Conservation (phyloP, 1,140 invertebrate genomes). For the Scylla paramamosain region DNA sequence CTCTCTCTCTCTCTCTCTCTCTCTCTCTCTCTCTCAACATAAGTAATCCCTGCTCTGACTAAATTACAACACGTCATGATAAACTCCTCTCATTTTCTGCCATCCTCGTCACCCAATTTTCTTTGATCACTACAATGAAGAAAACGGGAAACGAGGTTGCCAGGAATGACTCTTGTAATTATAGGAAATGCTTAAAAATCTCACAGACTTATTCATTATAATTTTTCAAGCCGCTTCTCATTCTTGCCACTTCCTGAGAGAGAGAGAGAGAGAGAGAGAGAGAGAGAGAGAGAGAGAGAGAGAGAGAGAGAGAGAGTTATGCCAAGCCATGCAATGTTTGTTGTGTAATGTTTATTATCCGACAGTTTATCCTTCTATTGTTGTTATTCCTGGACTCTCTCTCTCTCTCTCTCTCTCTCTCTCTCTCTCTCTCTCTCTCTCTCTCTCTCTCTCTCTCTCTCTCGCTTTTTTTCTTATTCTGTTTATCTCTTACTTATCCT, state of each 20-base stretch:
- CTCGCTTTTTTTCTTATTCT: background rate
- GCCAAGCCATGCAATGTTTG: background rate
- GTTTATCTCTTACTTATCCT: background rate
- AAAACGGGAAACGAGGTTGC: too few relatives aligned
- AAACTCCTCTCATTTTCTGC: background rate
- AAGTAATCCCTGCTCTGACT: background rate
- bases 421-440: conserved; percentile 37
- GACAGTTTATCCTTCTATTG: background rate
- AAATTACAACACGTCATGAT: background rate
- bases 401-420: background rate
- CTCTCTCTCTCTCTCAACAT: background rate
- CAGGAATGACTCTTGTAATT: too few relatives aligned
- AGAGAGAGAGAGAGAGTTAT: background rate
- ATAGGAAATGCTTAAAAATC: too few relatives aligned
- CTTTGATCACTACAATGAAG: too few relatives aligned
- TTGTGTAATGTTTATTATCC: background rate
- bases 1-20: background rate
- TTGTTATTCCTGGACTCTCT: background rate
- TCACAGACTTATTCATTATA: too few relatives aligned
- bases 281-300: too few relatives aligned
- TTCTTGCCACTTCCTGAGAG: too few relatives aligned
- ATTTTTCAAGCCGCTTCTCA: too few relatives aligned
- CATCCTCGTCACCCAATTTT: too few relatives aligned
- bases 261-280: too few relatives aligned
- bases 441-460: background rate